Conservation (phyloP, 2,113 vertebrate species). For the Oryzias woworae region DNA sequence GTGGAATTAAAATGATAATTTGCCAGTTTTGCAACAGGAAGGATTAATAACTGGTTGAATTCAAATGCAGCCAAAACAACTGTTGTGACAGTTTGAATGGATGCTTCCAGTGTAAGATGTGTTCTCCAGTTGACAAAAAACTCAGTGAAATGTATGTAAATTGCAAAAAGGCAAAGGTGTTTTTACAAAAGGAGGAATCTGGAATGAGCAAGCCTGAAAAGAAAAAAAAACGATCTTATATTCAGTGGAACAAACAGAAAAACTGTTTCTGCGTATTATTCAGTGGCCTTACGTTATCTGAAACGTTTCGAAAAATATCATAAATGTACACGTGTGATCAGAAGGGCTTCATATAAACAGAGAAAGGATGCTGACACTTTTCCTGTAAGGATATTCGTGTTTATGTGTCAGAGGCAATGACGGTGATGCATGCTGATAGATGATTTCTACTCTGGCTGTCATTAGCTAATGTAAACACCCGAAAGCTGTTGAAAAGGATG, state of each 20-base stretch:
- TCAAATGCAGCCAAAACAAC: too few species aligned
- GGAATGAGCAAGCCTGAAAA: slow-evolving; percentile 38
- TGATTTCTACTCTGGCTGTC: slow-evolving; percentile 65
- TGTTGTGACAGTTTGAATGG: neutral
- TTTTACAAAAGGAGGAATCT: slow-evolving; percentile 44
- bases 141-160: slow-evolving; percentile 58
- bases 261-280: slow-evolving; percentile 49
- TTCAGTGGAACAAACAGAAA: slow-evolving; percentile 53
- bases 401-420: slow-evolving; percentile 60
- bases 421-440: slow-evolving; percentile 72
- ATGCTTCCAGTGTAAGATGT: slow-evolving; percentile 17
- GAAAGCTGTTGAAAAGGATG: slow-evolving; percentile 65
- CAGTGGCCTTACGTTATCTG: slow-evolving; percentile 41
- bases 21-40: neutral
- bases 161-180: slow-evolving; percentile 22
- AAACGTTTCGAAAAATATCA: slow-evolving; percentile 32
- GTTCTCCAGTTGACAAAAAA: slow-evolving; percentile 29
- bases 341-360: neutral
- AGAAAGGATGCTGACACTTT: slow-evolving; percentile 17
- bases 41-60: too few species aligned
- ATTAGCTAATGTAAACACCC: slow-evolving; percentile 74
- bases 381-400: slow-evolving; percentile 42
- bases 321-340: neutral
- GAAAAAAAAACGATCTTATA: slow-evolving; percentile 56
- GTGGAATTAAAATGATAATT: neutral